Evolutionary conservation across 2,797 vertebrate genomes (phyloP), one percentile per base, ranked within the genome.

Genomic region (Pampus argenteus): DNA sequence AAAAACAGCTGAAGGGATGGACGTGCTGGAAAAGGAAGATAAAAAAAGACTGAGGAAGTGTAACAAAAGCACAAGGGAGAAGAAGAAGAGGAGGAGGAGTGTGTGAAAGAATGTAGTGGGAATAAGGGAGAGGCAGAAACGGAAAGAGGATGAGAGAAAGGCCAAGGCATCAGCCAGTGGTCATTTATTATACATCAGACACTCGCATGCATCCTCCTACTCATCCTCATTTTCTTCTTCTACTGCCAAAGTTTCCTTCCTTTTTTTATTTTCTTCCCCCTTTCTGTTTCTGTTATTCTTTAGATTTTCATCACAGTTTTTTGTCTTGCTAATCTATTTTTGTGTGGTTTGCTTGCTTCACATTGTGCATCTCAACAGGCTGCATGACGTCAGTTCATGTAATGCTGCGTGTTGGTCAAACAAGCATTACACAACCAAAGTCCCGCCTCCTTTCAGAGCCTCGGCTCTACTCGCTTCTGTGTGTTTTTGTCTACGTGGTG

Each of bases 131-230:
- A 54, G 22, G 7, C 11, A 62, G 65, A 67, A 52, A 70, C 1
- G 22, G 75, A 82, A 67, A 63, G 59, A 52, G 67, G 58, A 78
- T 42, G 77, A 79, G 68, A 72, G 66, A 65, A 75, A 88, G 74
- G 74, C 77, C 65, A 71, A 61, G 34, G 65, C 75, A 65, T 78
- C 84, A 87, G 86, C 75, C 66, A 74, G 85, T 71, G 78, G 74
- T 92, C 82, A 92, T 92, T 77, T 86, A 92, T 92, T 86, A 92
- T 92, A 89, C 84, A 93, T 92, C 82, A 89, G 64, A 86, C 67
- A 29, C 18, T 28, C 7, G n/a, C 62, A 22, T 59, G n/a, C 60
- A 29, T 31, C 74, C 50, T 56, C 45, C 49, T 47, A 58, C 26
- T 49, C 31, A 10, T 11, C 48, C 50, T 44, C 48, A 20, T 42